phyloP scores from a whole-genome alignment of 2,888 invertebrate genomes.

The Osedax frankpressi region DNA sequence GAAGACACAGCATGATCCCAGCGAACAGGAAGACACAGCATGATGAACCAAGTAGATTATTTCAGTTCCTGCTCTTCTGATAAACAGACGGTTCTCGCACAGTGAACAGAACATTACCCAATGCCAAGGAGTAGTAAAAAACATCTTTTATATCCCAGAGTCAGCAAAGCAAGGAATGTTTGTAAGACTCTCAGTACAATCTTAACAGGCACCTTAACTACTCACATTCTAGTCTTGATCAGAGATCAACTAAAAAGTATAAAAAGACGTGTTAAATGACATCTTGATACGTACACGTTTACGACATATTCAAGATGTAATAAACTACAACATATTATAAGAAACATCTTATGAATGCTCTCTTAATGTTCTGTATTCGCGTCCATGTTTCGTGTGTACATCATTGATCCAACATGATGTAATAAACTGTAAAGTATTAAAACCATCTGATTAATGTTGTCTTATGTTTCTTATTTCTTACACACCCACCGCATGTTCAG shows the following conservation, averaged over 20 bases:
- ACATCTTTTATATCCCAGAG: neutral
- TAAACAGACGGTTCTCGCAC: neutral
- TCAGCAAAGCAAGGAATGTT: neutral
- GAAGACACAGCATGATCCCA: neutral
- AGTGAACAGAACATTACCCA: neutral
- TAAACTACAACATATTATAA: too few species aligned
- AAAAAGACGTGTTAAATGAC: too few species aligned
- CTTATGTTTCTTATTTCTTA: neutral
- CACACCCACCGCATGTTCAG: neutral
- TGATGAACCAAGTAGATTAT: neutral
- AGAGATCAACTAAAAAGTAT: neutral
- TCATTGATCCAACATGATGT: neutral
- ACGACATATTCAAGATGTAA: too few species aligned
- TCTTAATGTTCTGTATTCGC: neutral
- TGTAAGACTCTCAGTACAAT: neutral
- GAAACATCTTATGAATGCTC: neutral
- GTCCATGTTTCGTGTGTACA: too few species aligned
- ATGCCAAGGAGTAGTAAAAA: neutral
- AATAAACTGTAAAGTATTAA: conserved; percentile 2
- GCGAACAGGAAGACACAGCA: neutral
- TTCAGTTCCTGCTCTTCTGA: neutral
- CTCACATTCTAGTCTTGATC: neutral
- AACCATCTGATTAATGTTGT: neutral
- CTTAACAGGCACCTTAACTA: neutral
- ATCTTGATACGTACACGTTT: too few species aligned